Percentiles rank a stretch among this genome's conserved stretches.
These are phyloP conservation scores for Standfussiana lucernea DNA, from an alignment of 2,888 invertebrate genomes.

Conservation along the genomic window DNA sequence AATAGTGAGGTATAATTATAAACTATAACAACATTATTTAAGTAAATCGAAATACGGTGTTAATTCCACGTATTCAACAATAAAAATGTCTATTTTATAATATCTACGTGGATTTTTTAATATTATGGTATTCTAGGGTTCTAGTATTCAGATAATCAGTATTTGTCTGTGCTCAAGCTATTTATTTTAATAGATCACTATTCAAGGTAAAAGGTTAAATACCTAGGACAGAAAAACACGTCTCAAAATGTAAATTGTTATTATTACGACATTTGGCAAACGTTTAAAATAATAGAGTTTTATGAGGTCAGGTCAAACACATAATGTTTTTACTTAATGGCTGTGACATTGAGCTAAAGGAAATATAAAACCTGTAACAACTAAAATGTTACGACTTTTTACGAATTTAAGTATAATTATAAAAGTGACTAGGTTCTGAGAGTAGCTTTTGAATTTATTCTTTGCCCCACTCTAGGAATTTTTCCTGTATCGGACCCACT, in stretches of 20 bases:
- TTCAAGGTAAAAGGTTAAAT: slow-evolving; percentile 12
- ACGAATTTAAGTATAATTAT: neutral
- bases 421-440: neutral
- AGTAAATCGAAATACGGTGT: neutral
- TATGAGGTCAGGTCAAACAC: slow-evolving; percentile 36
- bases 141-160: neutral
- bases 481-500: too few species aligned
- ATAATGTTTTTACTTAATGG: neutral
- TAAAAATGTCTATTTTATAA: too few species aligned
- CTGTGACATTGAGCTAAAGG: slow-evolving; percentile 38
- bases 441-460: too few species aligned
- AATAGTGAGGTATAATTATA: neutral
- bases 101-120: neutral
- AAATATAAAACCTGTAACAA: slow-evolving; percentile 7
- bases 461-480: too few species aligned
- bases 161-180: neutral
- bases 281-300: slow-evolving; percentile 29
- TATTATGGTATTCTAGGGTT: too few species aligned
- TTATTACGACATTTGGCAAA: slow-evolving; percentile 4
- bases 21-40: neutral
- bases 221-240: neutral
- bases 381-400: neutral
- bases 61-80: too few species aligned
- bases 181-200: neutral
- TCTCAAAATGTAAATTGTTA: slow-evolving; percentile 10